A percentile compares a stretch with the other conserved stretches of the same genome.
These are phyloP conservation scores for Sialia sialis DNA, from an alignment of 2,113 vertebrate genomes.

Conservation along the genomic window DNA sequence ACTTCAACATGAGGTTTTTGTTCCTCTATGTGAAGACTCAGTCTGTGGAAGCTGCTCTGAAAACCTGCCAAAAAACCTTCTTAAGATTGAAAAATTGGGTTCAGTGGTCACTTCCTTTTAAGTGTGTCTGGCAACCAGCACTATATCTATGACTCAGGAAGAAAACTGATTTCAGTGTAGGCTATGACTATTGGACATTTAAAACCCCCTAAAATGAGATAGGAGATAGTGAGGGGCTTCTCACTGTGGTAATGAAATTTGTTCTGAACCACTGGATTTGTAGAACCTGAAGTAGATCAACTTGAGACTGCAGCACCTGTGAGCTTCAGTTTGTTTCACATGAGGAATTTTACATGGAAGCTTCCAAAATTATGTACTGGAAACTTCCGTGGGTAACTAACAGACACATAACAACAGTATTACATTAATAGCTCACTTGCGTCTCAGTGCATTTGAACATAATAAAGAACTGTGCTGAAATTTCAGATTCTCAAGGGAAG, in stretches of 20 bases:
- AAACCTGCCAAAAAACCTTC: neutral
- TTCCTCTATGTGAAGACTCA: neutral
- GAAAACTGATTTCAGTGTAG: slow-evolving; percentile 3
- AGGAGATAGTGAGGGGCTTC: neutral
- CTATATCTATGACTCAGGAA: slow-evolving; percentile 7
- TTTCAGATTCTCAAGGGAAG: neutral
- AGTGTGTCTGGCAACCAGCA: slow-evolving; percentile 16
- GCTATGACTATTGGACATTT: neutral
- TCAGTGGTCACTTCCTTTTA: slow-evolving; percentile 40
- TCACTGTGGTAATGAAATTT: neutral
- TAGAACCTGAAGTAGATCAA: neutral
- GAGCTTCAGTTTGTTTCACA: neutral
- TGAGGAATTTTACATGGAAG: neutral
- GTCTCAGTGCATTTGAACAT: neutral
- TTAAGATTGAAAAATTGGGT: slow-evolving; percentile 8
- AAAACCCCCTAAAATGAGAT: neutral
- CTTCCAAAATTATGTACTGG: neutral
- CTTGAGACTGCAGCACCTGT: neutral
- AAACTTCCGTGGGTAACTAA: neutral
- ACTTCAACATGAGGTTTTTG: slow-evolving; percentile 1
- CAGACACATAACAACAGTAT: neutral
- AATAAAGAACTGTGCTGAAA: neutral
- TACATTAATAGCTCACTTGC: neutral
- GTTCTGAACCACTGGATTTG: neutral
- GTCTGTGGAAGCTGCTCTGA: neutral